Evolutionary conservation across 2,113 vertebrate species (phyloP), one percentile per base, ranked within the genome.

Genomic region (Puma concolor): DNA sequence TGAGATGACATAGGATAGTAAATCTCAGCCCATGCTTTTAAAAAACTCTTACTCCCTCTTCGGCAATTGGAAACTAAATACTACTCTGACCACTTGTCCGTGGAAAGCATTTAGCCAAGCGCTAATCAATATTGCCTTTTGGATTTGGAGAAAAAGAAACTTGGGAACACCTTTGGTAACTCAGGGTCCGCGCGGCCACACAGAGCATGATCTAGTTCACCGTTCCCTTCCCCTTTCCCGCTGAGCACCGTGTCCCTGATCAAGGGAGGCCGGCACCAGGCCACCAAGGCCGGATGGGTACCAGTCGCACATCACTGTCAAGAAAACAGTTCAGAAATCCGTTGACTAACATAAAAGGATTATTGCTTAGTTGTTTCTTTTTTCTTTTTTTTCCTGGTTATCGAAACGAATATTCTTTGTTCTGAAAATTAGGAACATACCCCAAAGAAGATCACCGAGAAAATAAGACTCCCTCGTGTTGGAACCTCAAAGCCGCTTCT

Each of bases 141-240:
- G 72, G 67, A 16, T 57, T 63, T 60, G 63, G 72, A 79, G 66
- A 52, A 63, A 84, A 95, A 31, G 36, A 38, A 23, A 50, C 36
- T 31, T 66, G 81, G 81, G 74, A 57, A 12, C 36, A 48, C 17
- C 12, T 85, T 94, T 5, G 1, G 48, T 31, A 21, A 52, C 38
- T 5, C 7, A 7, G 29, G 57, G 31, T 50, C 76, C 29, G 12
- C 21, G 38, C 19, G 29, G 85, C 69, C 25, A 12, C 0, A 7
- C 44, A 31, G 4, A 72, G 48, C 17, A 0, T 3, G 16, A 17
- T 31, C 23, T 3, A 7, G 17, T 7, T 7, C 2, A 1, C 48
- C 0, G 0, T 16, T 13, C 0, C 6, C 23, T 7, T 7, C 4
- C 4, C 17, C 1, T 0, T 0, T 7, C 19, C 38, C 3, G 5